Evolutionary conservation across 2,113 vertebrate genomes (phyloP).

Genomic region (Anarrhichthys ocellatus): DNA sequence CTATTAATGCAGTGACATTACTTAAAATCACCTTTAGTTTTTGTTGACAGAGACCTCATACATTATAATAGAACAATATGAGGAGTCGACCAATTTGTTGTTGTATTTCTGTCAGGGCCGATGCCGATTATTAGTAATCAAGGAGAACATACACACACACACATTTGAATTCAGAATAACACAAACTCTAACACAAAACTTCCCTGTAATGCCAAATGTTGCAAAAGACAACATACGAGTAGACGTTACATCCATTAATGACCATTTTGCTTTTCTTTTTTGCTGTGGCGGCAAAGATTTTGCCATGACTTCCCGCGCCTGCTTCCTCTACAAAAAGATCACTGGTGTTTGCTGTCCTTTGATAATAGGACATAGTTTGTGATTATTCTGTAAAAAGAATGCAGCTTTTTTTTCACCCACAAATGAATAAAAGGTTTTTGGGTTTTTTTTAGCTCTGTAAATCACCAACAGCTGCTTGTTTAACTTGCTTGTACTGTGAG

Average conservation of each 20-base stretch:
- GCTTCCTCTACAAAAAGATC: no score
- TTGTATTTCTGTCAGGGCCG: no score
- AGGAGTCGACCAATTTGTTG: no score
- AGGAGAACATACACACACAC: not conserved
- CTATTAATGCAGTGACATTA: not conserved
- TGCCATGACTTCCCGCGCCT: not conserved
- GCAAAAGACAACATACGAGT: not conserved
- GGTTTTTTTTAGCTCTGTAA: not conserved
- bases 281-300: not conserved
- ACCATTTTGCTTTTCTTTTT: not conserved
- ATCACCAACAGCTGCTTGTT: no score
- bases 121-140: no score
- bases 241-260: not conserved
- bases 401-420: no score
- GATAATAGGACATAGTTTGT: no score
- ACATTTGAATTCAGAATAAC: not conserved
- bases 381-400: no score
- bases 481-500: not conserved
- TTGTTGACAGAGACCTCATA: not conserved
- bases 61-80: not conserved
- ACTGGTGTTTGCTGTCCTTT: no score
- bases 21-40: not conserved
- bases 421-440: no score
- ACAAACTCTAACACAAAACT: not conserved
- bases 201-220: not conserved